Conservation (phyloP, 1,140 invertebrate genomes). For the Habropoda laboriosa region DNA sequence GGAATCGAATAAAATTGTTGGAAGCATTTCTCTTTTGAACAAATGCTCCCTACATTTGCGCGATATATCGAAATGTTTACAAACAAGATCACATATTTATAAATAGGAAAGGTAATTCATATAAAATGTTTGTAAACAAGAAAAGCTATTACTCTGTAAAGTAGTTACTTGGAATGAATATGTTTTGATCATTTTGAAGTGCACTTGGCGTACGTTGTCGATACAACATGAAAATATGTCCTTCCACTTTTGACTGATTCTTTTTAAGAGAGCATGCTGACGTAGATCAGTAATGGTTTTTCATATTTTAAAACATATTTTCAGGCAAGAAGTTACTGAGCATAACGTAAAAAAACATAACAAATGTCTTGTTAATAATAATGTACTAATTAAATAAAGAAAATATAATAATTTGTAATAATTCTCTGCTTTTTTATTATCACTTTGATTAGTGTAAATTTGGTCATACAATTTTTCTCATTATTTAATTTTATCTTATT, state of each 20-base stretch:
- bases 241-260: conserved; percentile 32
- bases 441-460: neutral
- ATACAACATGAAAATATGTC: conserved; percentile 21
- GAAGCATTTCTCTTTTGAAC: neutral
- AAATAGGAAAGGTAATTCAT: neutral
- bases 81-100: neutral
- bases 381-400: conserved; percentile 32
- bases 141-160: too few species aligned
- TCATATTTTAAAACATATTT: conserved; percentile 29
- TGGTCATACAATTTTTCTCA: neutral
- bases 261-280: conserved; percentile 15
- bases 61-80: neutral
- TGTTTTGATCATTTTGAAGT: conserved; percentile 1
- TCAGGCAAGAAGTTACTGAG: conserved; percentile 42
- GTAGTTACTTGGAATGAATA: neutral
- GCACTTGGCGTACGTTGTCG: conserved; percentile 14
- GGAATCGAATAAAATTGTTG: neutral
- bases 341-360: conserved; percentile 19
- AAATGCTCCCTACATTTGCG: neutral
- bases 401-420: conserved; percentile 42
- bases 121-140: too few species aligned
- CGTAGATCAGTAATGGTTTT: conserved; percentile 31
- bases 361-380: conserved; percentile 8
- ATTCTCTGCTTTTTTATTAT: neutral
- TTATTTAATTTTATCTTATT: too few species aligned